phyloP scores from a whole-genome alignment of 2,888 invertebrate species.

The Poecilobothrus nobilitatus region DNA sequence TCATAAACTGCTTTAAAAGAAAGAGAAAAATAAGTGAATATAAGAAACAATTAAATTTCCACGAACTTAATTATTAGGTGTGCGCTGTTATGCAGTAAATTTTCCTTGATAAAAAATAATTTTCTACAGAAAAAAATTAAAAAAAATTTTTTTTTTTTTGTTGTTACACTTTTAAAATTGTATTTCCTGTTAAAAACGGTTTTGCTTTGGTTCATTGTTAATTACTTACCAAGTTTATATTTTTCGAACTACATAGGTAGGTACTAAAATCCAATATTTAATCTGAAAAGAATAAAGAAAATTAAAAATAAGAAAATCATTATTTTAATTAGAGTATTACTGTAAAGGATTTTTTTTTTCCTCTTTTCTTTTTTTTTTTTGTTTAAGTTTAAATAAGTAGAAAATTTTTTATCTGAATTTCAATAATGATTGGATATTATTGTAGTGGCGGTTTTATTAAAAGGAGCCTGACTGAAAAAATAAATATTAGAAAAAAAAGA shows the following conservation, averaged over 20 bases:
- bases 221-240: not conserved
- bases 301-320: not conserved
- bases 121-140: not conserved
- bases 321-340: not conserved
- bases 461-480: too few relatives aligned
- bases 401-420: not conserved
- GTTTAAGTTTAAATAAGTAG: not conserved
- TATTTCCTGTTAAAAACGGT: not conserved
- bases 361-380: too few relatives aligned
- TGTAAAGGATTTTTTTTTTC: not conserved
- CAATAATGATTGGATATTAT: not conserved
- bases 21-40: too few relatives aligned
- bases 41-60: not conserved
- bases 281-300: not conserved
- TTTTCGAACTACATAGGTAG: not conserved
- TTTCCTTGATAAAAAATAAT: not conserved
- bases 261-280: not conserved
- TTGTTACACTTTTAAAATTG: not conserved
- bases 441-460: too few relatives aligned
- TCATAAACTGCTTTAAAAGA: too few relatives aligned
- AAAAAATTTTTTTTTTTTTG: not conserved
- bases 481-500: too few relatives aligned
- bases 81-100: not conserved
- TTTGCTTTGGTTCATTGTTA: not conserved
- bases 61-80: not conserved